These are phyloP conservation scores for Sycophaga agraensis DNA, from an alignment of 1,140 invertebrate species.

Conservation along the genomic window DNA sequence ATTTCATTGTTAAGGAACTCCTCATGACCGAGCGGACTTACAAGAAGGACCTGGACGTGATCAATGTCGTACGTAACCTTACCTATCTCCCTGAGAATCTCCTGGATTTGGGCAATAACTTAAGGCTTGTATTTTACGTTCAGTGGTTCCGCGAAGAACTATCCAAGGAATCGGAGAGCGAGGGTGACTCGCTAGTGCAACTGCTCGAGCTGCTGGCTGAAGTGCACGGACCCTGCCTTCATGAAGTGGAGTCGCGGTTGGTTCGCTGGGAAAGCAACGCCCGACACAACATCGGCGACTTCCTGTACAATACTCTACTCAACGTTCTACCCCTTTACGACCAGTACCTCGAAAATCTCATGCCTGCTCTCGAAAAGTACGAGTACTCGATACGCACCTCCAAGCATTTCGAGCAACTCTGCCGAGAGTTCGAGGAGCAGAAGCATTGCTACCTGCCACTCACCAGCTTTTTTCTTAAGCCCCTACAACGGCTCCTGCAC, in stretches of 20 bases:
- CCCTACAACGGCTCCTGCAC: constrained; percentile 84
- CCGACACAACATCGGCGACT: constrained; percentile 64
- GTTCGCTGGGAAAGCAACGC: constrained; percentile 63
- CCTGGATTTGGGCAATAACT: too few species aligned
- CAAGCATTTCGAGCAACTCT: constrained; percentile 75
- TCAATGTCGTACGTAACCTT: constrained; percentile 71
- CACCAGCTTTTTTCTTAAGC: constrained; percentile 83
- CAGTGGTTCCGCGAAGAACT: constrained; percentile 74
- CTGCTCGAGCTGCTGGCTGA: constrained; percentile 68
- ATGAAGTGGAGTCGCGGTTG: constrained; percentile 69
- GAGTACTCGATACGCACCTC: constrained; percentile 73
- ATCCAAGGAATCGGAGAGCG: constrained; percentile 62
- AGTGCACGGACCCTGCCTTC: constrained; percentile 66
- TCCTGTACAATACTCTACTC: constrained; percentile 55
- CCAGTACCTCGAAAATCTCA: constrained; percentile 76
- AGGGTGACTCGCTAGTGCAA: constrained; percentile 62
- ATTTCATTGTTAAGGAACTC: constrained; percentile 92
- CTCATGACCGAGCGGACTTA: constrained; percentile 95
- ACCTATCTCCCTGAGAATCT: too few species aligned
- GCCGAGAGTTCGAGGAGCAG: constrained; percentile 82
- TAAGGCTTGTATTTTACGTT: constrained; percentile 42
- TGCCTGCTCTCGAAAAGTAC: constrained; percentile 73
- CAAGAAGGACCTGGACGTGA: constrained; percentile 90
- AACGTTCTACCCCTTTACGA: constrained; percentile 71
- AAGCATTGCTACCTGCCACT: constrained; percentile 86